Conservation (phyloP, 2,797 vertebrate species). For the Choloepus didactylus region DNA sequence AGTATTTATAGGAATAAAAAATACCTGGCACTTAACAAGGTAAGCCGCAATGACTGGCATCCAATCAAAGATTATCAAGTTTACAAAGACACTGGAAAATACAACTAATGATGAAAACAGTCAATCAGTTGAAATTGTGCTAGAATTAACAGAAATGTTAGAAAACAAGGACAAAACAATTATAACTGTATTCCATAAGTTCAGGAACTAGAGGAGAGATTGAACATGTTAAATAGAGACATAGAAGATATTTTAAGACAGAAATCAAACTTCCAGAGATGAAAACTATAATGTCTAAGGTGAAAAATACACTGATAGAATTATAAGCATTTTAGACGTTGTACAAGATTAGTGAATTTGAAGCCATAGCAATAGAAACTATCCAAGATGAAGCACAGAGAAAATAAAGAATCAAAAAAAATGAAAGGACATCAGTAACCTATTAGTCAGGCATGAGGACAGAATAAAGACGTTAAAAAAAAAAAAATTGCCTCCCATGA, state of each 20-base stretch:
- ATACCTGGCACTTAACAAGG: neutral
- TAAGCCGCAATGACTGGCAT: neutral
- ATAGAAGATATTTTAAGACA: neutral
- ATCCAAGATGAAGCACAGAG: neutral
- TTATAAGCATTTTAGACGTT: neutral
- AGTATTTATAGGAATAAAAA: neutral
- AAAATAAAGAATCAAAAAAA: neutral
- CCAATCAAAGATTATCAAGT: neutral
- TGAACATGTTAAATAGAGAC: neutral
- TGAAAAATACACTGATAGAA: neutral
- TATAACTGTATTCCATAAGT: neutral
- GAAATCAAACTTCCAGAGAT: neutral
- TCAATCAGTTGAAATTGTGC: neutral
- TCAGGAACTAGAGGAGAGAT: neutral
- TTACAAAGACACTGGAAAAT: conserved; percentile 4
- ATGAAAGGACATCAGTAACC: neutral
- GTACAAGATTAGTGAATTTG: neutral
- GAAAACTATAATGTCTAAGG: neutral
- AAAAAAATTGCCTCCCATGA: neutral
- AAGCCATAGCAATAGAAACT: conserved; percentile 27
- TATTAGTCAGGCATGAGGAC: neutral
- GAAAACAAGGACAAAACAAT: neutral
- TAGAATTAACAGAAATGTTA: neutral
- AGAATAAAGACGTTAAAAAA: conserved; percentile 23
- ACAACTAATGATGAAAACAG: neutral